Evolutionary conservation across 2,888 invertebrate species (phyloP).

Genomic region (Creontiades dilutus): DNA sequence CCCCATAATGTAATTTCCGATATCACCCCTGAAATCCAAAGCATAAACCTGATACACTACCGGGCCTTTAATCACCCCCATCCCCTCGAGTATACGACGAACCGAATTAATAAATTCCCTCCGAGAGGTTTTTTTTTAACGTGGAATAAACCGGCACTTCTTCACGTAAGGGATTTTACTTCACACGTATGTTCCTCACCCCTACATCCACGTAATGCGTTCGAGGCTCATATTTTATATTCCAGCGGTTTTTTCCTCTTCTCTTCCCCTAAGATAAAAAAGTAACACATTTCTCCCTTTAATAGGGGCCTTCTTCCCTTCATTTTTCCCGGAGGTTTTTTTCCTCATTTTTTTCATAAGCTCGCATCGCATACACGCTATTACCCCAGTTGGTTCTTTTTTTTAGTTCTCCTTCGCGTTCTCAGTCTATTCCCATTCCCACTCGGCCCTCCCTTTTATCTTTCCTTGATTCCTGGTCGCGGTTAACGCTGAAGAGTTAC

Average conservation of each 20-base stretch:
- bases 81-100: no score
- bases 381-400: background rate
- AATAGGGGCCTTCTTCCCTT: background rate
- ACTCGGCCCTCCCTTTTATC: background rate
- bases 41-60: no score
- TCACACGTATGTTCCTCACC: background rate
- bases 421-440: background rate
- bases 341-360: background rate
- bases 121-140: background rate
- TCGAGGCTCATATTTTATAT: background rate
- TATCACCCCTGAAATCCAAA: no score
- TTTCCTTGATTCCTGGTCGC: no score
- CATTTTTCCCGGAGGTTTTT: background rate
- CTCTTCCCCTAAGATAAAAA: background rate
- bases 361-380: no score
- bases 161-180: background rate
- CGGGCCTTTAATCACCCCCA: no score
- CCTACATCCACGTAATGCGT: background rate
- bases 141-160: background rate
- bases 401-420: background rate
- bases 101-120: background rate
- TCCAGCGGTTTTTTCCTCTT: background rate
- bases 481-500: no score
- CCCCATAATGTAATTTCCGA: no score
- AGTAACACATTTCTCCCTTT: background rate